Percentiles rank a stretch among this genome's conserved stretches.
phyloP scores from a whole-genome alignment of 2,113 vertebrate species.

The Semicossyphus pulcher region DNA sequence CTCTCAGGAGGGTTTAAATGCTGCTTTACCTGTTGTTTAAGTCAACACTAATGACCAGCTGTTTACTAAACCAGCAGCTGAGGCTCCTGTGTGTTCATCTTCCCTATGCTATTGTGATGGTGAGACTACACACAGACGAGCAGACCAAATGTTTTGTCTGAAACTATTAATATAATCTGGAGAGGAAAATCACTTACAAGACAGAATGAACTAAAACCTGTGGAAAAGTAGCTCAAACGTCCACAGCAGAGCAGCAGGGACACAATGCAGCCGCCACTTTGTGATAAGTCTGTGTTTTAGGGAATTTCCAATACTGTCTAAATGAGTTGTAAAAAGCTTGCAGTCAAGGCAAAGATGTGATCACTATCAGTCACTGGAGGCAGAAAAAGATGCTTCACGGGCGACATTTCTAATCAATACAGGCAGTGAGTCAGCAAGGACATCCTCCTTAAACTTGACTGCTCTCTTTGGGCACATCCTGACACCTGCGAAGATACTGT shows the following conservation, averaged over 20 bases:
- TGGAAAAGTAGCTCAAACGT: no score
- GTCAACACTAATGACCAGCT: conserved; percentile 66
- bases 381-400: conserved; percentile 20
- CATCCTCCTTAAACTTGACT: conserved; percentile 11
- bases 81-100: conserved; percentile 28
- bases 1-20: conserved; percentile 28
- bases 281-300: no score
- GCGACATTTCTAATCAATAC: conserved; percentile 39
- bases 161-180: background rate
- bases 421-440: conserved; percentile 28
- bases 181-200: background rate
- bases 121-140: background rate
- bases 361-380: conserved; percentile 18
- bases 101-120: conserved; percentile 5
- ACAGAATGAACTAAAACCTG: no score
- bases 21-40: conserved; percentile 44
- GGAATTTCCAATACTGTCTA: background rate
- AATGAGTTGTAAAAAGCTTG: conserved; percentile 22
- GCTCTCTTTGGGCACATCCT: background rate
- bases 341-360: conserved; percentile 28
- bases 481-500: background rate
- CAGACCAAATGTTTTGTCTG: background rate
- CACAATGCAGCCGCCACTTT: background rate
- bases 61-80: conserved; percentile 59
- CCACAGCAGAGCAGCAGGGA: no score